phyloP scores from a whole-genome alignment of 2,113 vertebrate species.

The Tachycineta bicolor region DNA sequence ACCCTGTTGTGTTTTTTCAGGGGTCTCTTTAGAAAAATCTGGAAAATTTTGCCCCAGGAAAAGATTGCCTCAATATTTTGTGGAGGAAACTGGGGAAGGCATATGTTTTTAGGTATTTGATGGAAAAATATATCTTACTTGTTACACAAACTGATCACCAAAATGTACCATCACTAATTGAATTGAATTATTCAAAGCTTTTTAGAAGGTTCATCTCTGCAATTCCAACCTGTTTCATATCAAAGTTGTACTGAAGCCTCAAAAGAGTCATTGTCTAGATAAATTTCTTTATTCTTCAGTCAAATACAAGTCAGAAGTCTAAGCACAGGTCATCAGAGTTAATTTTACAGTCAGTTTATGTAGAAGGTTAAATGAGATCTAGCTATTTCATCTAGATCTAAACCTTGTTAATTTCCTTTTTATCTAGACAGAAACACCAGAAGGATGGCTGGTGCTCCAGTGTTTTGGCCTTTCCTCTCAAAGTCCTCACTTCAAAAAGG shows the following conservation, averaged over 20 bases:
- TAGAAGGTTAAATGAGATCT: slow-evolving; percentile 37
- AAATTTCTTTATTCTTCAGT: slow-evolving; percentile 22
- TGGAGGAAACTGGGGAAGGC: fast-evolving
- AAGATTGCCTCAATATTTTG: neutral
- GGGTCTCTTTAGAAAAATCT: neutral
- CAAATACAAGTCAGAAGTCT: neutral
- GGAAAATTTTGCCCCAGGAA: neutral
- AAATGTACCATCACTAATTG: neutral
- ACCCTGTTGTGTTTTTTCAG: neutral
- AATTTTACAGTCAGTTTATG: slow-evolving; percentile 12
- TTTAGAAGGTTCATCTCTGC: neutral
- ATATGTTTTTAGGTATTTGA: neutral
- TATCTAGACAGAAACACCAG: neutral
- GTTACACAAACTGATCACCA: neutral
- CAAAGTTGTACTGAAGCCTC: neutral
- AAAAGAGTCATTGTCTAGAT: neutral
- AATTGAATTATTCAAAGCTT: neutral
- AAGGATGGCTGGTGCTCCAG: neutral
- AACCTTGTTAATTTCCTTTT: slow-evolving; percentile 17
- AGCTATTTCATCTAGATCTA: neutral
- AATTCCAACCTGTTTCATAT: slow-evolving; percentile 2
- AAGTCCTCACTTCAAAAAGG: slow-evolving; percentile 19
- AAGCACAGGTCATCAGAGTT: neutral
- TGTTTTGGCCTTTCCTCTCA: neutral
- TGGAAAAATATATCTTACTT: neutral